These are phyloP conservation scores for Catajapyx aquilonaris DNA, from an alignment of 1,140 invertebrate genomes.

Conservation along the genomic window DNA sequence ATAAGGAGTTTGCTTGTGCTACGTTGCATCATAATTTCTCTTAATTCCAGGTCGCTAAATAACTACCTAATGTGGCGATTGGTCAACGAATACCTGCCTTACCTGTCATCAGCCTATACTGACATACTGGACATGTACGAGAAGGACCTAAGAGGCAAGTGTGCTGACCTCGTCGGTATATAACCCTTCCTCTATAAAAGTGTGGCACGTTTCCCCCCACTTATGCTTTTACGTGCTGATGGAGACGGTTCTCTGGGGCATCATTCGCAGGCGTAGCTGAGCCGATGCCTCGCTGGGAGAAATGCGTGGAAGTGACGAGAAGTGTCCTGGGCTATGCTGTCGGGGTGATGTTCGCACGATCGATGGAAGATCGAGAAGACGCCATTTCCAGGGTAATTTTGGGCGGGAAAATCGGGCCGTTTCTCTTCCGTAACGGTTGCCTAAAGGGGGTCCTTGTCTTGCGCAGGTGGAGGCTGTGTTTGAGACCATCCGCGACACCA, in stretches of 20 bases:
- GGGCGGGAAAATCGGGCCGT: too few relatives aligned
- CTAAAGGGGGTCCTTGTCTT: too few relatives aligned
- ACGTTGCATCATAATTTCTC: conserved; percentile 4
- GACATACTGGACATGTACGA: conserved; percentile 27
- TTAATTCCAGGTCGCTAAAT: conserved; percentile 26
- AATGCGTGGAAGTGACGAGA: neutral
- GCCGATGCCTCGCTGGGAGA: neutral
- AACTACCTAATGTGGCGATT: conserved; percentile 38
- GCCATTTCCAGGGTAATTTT: too few relatives aligned
- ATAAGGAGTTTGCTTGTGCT: neutral
- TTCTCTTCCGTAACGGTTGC: too few relatives aligned
- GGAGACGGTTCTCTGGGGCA: too few relatives aligned
- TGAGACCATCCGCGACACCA: too few relatives aligned
- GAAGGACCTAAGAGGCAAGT: conserved; percentile 25
- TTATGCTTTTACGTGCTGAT: too few relatives aligned
- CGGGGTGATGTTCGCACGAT: neutral
- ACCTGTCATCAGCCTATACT: conserved; percentile 29
- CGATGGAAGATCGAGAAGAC: neutral
- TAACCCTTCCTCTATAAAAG: too few relatives aligned
- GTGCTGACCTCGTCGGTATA: too few relatives aligned
- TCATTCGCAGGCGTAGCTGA: neutral
- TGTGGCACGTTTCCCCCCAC: too few relatives aligned
- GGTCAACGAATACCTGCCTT: conserved; percentile 29
- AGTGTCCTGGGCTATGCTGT: neutral
- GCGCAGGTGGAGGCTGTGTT: too few relatives aligned